phyloP scores from a whole-genome alignment of 2,888 invertebrate genomes.

The Pollenia angustigena region DNA sequence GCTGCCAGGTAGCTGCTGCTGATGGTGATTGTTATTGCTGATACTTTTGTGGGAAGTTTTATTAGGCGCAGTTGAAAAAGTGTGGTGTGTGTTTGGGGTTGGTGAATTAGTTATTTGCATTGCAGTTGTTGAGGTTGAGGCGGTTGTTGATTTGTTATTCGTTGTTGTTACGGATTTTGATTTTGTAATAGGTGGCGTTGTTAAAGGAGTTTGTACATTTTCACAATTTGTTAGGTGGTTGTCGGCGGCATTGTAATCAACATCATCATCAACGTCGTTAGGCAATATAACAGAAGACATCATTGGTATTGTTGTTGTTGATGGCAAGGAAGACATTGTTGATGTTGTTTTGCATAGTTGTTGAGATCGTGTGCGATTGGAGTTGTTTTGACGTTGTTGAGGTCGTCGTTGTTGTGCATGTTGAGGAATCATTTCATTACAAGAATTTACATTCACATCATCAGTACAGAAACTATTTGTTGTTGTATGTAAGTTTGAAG shows the following conservation, averaged over 20 bases:
- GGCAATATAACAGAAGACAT: slow-evolving; percentile 58
- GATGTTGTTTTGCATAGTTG: slow-evolving; percentile 61
- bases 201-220: slow-evolving; percentile 63
- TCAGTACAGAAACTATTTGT: slow-evolving; percentile 83
- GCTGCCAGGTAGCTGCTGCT: slow-evolving; percentile 76
- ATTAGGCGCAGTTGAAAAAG: not conserved
- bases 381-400: slow-evolving; percentile 66
- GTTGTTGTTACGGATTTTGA: slow-evolving; percentile 64
- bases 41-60: slow-evolving; percentile 36
- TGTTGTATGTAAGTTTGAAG: slow-evolving; percentile 81
- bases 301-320: slow-evolving; percentile 74
- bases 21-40: slow-evolving; percentile 75
- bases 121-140: slow-evolving; percentile 58
- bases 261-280: slow-evolving; percentile 13
- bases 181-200: slow-evolving; percentile 51
- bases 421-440: slow-evolving; percentile 83
- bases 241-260: not conserved
- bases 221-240: slow-evolving; percentile 25
- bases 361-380: slow-evolving; percentile 64
- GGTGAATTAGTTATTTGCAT: slow-evolving; percentile 38
- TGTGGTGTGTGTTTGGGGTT: not conserved
- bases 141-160: slow-evolving; percentile 10
- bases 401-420: slow-evolving; percentile 75
- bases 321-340: slow-evolving; percentile 54
- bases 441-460: slow-evolving; percentile 84